Evolutionary conservation across 53 echinoderm and acorn worm genomes (phyloP), one percentile per base, ranked within the genome.

Genomic region (Holothuria scabra): DNA sequence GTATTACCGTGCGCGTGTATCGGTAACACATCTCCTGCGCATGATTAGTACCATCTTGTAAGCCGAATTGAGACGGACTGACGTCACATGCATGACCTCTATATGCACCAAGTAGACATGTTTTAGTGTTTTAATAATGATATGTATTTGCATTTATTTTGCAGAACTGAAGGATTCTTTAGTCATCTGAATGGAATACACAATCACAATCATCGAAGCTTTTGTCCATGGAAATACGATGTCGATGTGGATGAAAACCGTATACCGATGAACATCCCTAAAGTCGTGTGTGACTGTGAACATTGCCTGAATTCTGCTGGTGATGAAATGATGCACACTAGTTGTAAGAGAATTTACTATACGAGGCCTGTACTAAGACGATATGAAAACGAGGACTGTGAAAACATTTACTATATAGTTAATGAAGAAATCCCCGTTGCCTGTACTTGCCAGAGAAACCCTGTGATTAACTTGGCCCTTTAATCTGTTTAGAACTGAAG

Each of bases 171-270:
- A 32, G 28, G 31, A 12, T 55, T 30, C 20, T 76, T 28, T 31
- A 76, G 76, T 30, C 76, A 56, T 30, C 28, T 76, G 9, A 18
- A 28, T 13, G 57, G 76, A 26, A 12, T 57, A 13, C 56, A 56
- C 28, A 76, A 76, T 28, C 58, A 56, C 25, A 76, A 76, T 28
- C 18, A 25, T 8, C 57, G 18, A 28, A 56, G 52, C 4, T 76
- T 76, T 25, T 76, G 76, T 57, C 76, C 76, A 2, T 76, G 76
- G 76, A 76, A 20, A 4, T 76, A 76, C 56, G 56, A 52, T 3
- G 57, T 31, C 7, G 48, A 56, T 31, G 49, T 48, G 20, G 30
- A 76, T 19, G 76, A 76, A 8, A 76, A 57, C 20, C 46, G 76
- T 20, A 76, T 76, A 16, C 76, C 76, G 12, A 28, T 55, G 8